Evolutionary conservation across 2,888 invertebrate species (phyloP).

Genomic region (Fragum sueziense): DNA sequence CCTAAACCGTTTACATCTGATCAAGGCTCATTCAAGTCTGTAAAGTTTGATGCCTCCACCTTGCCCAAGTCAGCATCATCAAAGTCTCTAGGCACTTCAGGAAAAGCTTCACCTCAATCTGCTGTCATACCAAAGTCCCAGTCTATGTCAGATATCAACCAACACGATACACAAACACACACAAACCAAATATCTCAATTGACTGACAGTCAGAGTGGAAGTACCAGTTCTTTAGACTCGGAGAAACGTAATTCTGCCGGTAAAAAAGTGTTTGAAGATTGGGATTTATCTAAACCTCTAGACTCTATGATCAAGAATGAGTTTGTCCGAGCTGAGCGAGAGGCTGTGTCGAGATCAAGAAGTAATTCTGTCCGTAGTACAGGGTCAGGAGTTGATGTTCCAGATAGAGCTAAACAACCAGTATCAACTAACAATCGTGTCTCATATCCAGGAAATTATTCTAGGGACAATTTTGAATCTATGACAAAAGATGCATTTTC

Average conservation of each 20-base stretch:
- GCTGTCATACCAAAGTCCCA: constrained; percentile 47
- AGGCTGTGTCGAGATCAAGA: constrained; percentile 47
- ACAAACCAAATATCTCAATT: neutral
- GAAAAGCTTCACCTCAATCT: neutral
- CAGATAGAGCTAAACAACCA: neutral
- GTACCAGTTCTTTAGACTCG: constrained; percentile 37
- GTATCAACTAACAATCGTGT: neutral
- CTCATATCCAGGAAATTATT: constrained; percentile 34
- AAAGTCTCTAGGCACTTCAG: constrained; percentile 20
- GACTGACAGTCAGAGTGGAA: constrained; percentile 3
- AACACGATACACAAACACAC: constrained; percentile 12
- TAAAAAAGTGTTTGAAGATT: constrained; percentile 57
- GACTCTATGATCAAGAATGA: constrained; percentile 64
- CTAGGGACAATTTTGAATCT: constrained; percentile 43
- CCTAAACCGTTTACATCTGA: constrained; percentile 62
- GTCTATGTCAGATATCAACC: constrained; percentile 58
- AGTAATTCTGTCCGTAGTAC: constrained; percentile 39
- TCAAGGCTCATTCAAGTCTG: constrained; percentile 28
- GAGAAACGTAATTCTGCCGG: constrained; percentile 25
- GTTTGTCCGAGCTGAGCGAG: constrained; percentile 59
- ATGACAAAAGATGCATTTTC: constrained; percentile 9
- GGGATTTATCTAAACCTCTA: constrained; percentile 58
- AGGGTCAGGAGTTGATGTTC: constrained; percentile 8
- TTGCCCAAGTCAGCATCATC: constrained; percentile 53
- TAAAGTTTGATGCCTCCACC: constrained; percentile 29